A percentile compares a stretch with the other conserved stretches of the same genome.
These are phyloP conservation scores for Drosophila imparisetae DNA, from an alignment of 2,888 invertebrate genomes.

Conservation along the genomic window DNA sequence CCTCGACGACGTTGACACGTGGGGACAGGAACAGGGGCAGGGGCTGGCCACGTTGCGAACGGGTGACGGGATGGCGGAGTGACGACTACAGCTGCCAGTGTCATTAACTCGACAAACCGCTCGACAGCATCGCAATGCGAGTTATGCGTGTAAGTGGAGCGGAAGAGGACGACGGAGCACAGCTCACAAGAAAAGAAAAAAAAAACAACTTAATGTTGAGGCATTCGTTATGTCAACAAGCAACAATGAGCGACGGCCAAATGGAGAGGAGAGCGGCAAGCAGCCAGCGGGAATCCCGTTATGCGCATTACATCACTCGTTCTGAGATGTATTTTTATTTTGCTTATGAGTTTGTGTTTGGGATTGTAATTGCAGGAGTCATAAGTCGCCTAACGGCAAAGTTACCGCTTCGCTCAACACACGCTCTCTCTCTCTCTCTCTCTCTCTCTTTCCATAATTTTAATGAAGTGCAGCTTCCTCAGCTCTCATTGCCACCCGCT, in stretches of 20 bases:
- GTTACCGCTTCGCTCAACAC: constrained; percentile 34
- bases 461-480: constrained; percentile 70
- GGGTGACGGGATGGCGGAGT: background rate
- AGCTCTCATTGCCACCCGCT: background rate
- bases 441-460: constrained; percentile 36
- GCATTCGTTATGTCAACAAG: constrained; percentile 79
- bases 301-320: constrained; percentile 75
- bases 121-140: constrained; percentile 56
- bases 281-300: constrained; percentile 41
- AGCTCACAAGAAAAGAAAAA: constrained; percentile 24
- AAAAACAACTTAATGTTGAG: constrained; percentile 60
- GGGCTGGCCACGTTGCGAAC: background rate
- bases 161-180: constrained; percentile 59
- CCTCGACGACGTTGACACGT: constrained; percentile 64
- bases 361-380: constrained; percentile 72
- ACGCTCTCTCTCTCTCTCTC: constrained; percentile 6
- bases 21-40: constrained; percentile 20
- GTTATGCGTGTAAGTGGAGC: constrained; percentile 75
- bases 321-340: constrained; percentile 42
- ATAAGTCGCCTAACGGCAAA: constrained; percentile 66
- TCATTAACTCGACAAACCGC: constrained; percentile 80
- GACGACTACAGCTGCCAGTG: constrained; percentile 64
- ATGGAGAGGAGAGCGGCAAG: background rate
- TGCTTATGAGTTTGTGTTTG: constrained; percentile 39
- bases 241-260: constrained; percentile 56